Conservation (phyloP, 1,140 invertebrate genomes). For the Cydia pomonella region DNA sequence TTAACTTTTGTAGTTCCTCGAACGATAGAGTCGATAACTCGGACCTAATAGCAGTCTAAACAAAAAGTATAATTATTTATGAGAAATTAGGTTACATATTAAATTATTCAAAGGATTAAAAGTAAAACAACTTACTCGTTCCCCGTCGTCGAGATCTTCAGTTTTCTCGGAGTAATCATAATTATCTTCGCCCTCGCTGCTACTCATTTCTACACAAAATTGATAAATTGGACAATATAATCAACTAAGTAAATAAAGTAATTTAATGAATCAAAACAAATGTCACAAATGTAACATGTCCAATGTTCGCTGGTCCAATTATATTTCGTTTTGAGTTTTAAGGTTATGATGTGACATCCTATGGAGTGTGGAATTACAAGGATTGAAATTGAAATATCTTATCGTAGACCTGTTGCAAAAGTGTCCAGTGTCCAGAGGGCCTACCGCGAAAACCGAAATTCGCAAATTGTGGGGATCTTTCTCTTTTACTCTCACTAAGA, state of each 20-base stretch:
- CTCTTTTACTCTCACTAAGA: too few species aligned
- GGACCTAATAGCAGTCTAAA: constrained; percentile 61
- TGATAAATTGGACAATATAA: not conserved
- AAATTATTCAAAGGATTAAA: not conserved
- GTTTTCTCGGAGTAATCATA: constrained; percentile 2
- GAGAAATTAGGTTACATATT: constrained; percentile 15
- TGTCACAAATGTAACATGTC: too few species aligned
- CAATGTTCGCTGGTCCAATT: too few species aligned
- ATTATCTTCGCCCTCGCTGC: constrained; percentile 40
- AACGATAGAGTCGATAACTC: constrained; percentile 87
- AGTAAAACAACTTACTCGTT: constrained; percentile 44
- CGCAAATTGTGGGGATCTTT: too few species aligned
- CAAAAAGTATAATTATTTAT: not conserved
- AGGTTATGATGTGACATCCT: too few species aligned
- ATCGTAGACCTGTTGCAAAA: too few species aligned
- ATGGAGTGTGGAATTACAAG: too few species aligned
- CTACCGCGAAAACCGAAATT: too few species aligned
- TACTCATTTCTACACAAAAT: constrained; percentile 37
- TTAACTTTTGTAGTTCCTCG: constrained; percentile 89
- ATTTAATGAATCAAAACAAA: too few species aligned
- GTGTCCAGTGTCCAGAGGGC: too few species aligned
- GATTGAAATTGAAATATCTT: too few species aligned
- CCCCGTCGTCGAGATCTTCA: constrained; percentile 42
- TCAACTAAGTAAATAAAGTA: not conserved
- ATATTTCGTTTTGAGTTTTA: too few species aligned